Percentiles rank a stretch among this genome's conserved stretches.
Evolutionary conservation across 2,888 invertebrate species (phyloP).

Genomic region (Platycnemis pennipes): DNA sequence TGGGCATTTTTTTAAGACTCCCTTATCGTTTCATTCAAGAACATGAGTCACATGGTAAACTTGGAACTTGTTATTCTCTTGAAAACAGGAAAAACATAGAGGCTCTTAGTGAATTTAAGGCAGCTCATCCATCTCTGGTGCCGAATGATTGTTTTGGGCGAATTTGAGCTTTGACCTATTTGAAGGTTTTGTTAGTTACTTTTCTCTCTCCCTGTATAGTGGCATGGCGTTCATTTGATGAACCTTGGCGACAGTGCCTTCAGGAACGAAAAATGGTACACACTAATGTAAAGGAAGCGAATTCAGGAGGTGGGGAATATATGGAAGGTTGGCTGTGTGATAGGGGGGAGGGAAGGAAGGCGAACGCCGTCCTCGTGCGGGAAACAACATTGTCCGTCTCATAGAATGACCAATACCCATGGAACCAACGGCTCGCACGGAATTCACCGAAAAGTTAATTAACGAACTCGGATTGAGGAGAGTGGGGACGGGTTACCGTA

Average conservation of each 20-base stretch:
- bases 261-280: background rate
- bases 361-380: background rate
- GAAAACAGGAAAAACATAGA: too few relatives aligned
- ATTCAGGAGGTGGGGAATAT: background rate
- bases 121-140: too few relatives aligned
- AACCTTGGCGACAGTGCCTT: background rate
- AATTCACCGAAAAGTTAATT: background rate
- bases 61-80: too few relatives aligned
- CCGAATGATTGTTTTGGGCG: too few relatives aligned
- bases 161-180: too few relatives aligned
- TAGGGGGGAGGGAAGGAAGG: background rate
- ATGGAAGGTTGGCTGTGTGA: background rate
- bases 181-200: too few relatives aligned
- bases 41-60: too few relatives aligned
- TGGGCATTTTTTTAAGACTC: too few relatives aligned
- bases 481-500: background rate
- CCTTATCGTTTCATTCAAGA: too few relatives aligned
- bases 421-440: background rate
- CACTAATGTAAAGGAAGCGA: background rate
- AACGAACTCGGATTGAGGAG: background rate
- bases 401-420: background rate
- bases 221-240: conserved; percentile 14
- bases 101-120: too few relatives aligned
- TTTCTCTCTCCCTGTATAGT: background rate
- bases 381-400: background rate